A percentile compares a stretch with the other conserved stretches of the same genome.
phyloP scores from a whole-genome alignment of 23 tunicate species.

The Botrylloides violaceus region DNA sequence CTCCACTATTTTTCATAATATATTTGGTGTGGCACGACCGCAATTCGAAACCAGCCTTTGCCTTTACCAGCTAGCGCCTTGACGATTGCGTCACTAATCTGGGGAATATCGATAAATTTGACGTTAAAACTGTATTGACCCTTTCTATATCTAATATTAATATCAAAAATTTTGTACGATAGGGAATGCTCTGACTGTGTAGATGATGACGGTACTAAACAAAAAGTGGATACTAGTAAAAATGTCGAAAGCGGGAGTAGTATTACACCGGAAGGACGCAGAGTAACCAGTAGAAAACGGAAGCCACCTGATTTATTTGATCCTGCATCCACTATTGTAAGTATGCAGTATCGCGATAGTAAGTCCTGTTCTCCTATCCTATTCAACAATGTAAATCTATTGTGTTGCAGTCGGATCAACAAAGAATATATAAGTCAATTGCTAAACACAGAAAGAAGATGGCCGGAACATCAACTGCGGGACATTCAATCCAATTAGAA shows the following conservation, averaged over 20 bases:
- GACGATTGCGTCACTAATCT: too few species aligned
- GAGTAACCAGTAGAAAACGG: conserved; percentile 45
- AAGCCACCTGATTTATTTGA: conserved; percentile 78
- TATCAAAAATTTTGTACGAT: not conserved
- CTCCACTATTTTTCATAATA: too few species aligned
- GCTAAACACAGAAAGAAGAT: not conserved
- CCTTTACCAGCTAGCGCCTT: too few species aligned
- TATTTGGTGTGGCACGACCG: too few species aligned
- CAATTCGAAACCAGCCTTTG: too few species aligned
- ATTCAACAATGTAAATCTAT: not conserved
- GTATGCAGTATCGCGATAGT: too few species aligned
- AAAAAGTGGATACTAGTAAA: not conserved
- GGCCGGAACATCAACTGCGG: not conserved
- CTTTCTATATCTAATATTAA: too few species aligned
- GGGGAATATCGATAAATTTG: too few species aligned
- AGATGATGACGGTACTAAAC: conserved; percentile 3
- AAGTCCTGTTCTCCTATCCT: not conserved
- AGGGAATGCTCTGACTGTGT: conserved; percentile 74
- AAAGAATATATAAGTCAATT: conserved; percentile 3
- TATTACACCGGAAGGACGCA: conserved; percentile 42
- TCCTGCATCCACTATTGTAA: conserved; percentile 20
- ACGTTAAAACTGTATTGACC: too few species aligned
- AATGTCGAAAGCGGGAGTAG: not conserved
- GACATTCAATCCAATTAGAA: not conserved
- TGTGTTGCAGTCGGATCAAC: conserved; percentile 8